Evolutionary conservation across 1,140 invertebrate genomes (phyloP), one percentile per base, ranked within the genome.

Genomic region (Polypedilum pembai): DNA sequence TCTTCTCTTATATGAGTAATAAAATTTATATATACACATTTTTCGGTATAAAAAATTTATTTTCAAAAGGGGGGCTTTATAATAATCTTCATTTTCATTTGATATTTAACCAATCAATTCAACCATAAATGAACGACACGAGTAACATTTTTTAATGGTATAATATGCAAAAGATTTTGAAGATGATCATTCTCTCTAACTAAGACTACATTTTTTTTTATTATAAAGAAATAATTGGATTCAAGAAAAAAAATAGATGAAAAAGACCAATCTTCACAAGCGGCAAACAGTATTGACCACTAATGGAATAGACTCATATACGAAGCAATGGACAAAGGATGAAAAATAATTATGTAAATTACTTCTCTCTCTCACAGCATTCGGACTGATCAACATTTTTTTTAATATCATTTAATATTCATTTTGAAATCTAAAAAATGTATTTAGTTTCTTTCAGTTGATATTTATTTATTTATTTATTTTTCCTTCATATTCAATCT

Each of bases 21-120:
- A 69, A 69, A 69, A 69, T 69, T 21, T 69, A 69, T 69, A 69
- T 69, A 69, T 18, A 20, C 18, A 69, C 8, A 20, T 69, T 69
- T 69, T 20, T 33, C 24, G 24, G 24, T 33, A 33, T 33, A 33
- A 33, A 33, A 33, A 33, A 33, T 33, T 33, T 45, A n/a, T 56
- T 56, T 56, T 56, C 45, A 33, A 33, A 33, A 33, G 45, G 45
- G 45, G 45, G 45, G 45, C 45, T 56, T 56, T 56, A 56, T 56
- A 56, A 56, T 56, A 56, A 56, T 56, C 45, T 56, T 56, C 45
- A 56, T 56, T 33, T 56, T 56, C 45, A 56, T 56, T 56, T 56
- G 45, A 56, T 56, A 56, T 56, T 56, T 56, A 56, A 56, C 45
- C 45, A 56, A 56, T 56, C 45, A 56, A 56, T 56, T 56, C 45